Evolutionary conservation across 2,797 vertebrate genomes (phyloP).

Genomic region (Gobio occitaniae): DNA sequence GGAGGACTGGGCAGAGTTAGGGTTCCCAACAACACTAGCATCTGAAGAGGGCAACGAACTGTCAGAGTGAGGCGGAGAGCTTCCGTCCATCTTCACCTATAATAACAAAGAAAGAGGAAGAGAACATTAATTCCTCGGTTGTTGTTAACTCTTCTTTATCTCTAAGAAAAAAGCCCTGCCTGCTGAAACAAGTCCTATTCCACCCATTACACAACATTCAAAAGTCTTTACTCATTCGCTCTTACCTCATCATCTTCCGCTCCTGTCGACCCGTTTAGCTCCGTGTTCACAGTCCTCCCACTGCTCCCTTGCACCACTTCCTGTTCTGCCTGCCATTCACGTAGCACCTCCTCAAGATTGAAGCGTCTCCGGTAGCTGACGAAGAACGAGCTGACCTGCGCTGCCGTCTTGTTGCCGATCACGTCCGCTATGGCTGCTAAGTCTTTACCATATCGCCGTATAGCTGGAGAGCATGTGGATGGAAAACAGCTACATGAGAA

Average conservation of each 20-base stretch:
- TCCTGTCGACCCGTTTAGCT: conserved; percentile 66
- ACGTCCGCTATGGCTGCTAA: conserved; percentile 89
- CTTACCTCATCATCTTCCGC: conserved; percentile 76
- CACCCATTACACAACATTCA: conserved; percentile 5
- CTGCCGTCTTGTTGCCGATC: conserved; percentile 89
- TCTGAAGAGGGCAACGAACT: conserved; percentile 68
- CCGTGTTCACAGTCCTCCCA: conserved; percentile 67
- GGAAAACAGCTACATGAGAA: not conserved
- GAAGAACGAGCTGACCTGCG: conserved; percentile 91
- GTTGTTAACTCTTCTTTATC: not conserved
- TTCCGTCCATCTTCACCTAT: conserved; percentile 83
- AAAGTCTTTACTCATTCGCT: not conserved
- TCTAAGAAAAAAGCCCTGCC: not conserved
- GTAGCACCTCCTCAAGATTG: conserved; percentile 90
- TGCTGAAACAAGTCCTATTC: not conserved
- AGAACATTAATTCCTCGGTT: not conserved
- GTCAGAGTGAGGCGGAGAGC: conserved; percentile 68
- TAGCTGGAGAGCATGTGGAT: conserved; percentile 73
- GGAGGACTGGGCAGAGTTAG: conserved; percentile 63
- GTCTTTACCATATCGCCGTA: conserved; percentile 90
- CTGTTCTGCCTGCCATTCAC: conserved; percentile 92
- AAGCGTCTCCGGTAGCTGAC: conserved; percentile 91
- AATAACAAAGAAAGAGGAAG: conserved; percentile 15
- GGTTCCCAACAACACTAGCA: conserved; percentile 40
- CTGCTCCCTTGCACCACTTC: conserved; percentile 74